A percentile compares a stretch with the other conserved stretches of the same genome.
These are phyloP conservation scores for Pipa parva DNA, from an alignment of 2,113 vertebrate genomes.

Conservation along the genomic window DNA sequence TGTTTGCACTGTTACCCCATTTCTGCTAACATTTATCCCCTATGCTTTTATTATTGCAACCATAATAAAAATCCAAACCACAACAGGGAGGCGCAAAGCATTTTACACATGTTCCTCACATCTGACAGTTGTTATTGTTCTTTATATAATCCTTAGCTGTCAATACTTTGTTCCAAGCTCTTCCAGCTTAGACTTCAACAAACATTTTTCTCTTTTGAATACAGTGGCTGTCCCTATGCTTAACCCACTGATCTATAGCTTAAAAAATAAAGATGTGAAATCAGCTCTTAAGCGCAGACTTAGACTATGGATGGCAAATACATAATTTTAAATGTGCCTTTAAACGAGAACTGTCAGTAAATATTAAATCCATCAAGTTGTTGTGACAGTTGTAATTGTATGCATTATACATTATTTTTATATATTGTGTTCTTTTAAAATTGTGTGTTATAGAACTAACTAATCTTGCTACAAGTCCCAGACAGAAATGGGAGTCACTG, in stretches of 20 bases:
- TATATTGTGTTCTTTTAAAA: too few relatives aligned
- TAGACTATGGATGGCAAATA: neutral
- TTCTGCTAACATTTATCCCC: neutral
- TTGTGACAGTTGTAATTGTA: too few relatives aligned
- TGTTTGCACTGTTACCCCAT: neutral
- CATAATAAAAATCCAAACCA: slow-evolving; percentile 9
- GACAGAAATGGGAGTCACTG: too few relatives aligned
- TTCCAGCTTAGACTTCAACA: slow-evolving; percentile 36
- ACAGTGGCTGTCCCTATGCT: slow-evolving; percentile 43
- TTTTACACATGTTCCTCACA: slow-evolving; percentile 47
- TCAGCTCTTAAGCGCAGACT: slow-evolving; percentile 13
- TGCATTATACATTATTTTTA: too few relatives aligned
- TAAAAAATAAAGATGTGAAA: slow-evolving; percentile 46
- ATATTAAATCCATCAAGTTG: too few relatives aligned
- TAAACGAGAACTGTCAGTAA: neutral
- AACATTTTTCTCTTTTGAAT: slow-evolving; percentile 40
- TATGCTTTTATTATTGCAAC: slow-evolving; percentile 1
- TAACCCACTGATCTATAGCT: slow-evolving; percentile 44
- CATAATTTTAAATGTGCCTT: neutral
- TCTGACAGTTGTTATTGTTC: slow-evolving; percentile 27
- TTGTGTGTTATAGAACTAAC: too few relatives aligned
- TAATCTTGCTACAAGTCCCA: too few relatives aligned
- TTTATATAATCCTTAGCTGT: slow-evolving; percentile 43
- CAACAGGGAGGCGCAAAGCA: slow-evolving; percentile 17
- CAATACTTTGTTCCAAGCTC: slow-evolving; percentile 21